Conservation (phyloP, 2,113 vertebrate genomes). For the Engraulis encrasicolus region DNA sequence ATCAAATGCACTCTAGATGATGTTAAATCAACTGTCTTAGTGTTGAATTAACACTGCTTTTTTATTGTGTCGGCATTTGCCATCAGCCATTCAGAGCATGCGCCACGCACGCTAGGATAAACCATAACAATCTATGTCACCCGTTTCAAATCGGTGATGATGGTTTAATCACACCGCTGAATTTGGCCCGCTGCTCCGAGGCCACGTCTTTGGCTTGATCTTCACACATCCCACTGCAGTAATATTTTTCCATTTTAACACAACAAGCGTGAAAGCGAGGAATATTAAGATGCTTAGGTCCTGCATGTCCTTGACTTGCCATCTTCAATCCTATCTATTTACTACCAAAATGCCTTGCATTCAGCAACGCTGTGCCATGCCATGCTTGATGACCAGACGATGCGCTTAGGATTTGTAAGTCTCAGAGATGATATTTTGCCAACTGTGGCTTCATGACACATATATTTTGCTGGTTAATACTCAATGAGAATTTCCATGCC, state of each 20-base stretch:
- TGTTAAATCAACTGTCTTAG: no score
- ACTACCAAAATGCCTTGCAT: slow-evolving; percentile 52
- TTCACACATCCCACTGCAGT: slow-evolving; percentile 72
- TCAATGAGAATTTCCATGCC: slow-evolving; percentile 54
- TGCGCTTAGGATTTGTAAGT: slow-evolving; percentile 26
- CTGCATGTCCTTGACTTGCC: slow-evolving; percentile 56
- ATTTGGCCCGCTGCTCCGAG: slow-evolving; percentile 67
- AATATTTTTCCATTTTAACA: slow-evolving; percentile 71
- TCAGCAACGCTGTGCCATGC: slow-evolving; percentile 37
- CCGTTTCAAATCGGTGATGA: slow-evolving; percentile 77
- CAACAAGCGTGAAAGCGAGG: slow-evolving; percentile 60
- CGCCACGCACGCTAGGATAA: slow-evolving; percentile 50
- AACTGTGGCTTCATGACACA: slow-evolving; percentile 42
- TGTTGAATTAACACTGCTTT: no score
- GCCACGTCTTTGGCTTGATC: slow-evolving; percentile 74
- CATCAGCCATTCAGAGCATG: slow-evolving; percentile 31
- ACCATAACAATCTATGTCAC: slow-evolving; percentile 70
- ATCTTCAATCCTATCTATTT: slow-evolving; percentile 51
- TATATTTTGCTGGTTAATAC: slow-evolving; percentile 41
- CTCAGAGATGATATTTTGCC: slow-evolving; percentile 47
- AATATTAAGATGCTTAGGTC: slow-evolving; percentile 69
- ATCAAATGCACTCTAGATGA: no score
- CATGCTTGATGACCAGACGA: no score
- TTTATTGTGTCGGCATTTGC: slow-evolving; percentile 56
- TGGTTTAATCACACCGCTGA: slow-evolving; percentile 78